A percentile compares a stretch with the other conserved stretches of the same genome.
Conservation (phyloP, 2,113 vertebrate species). For the Gyps fulvus region DNA sequence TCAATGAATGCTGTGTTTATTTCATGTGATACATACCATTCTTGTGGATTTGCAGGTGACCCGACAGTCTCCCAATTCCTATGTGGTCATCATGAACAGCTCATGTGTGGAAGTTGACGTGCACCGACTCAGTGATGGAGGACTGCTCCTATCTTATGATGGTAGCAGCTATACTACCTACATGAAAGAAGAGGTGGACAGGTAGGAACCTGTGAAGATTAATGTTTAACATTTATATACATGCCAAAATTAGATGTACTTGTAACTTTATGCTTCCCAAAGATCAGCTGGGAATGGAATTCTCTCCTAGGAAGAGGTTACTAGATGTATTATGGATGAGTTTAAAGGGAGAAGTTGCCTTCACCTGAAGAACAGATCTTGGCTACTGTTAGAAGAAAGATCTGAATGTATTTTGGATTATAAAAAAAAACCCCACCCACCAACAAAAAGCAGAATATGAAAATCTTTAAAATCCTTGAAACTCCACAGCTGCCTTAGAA, state of each 20-base stretch:
- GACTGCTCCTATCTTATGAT: slow-evolving; percentile 92
- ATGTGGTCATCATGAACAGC: slow-evolving; percentile 95
- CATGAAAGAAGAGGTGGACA: slow-evolving; percentile 98
- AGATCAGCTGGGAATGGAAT: background rate
- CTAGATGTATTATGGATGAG: background rate
- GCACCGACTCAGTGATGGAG: slow-evolving; percentile 93
- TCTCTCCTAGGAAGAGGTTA: background rate
- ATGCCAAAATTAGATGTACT: background rate
- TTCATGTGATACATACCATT: background rate
- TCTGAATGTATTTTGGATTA: background rate
- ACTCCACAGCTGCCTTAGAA: background rate
- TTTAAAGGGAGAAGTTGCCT: background rate
- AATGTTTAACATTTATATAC: background rate
- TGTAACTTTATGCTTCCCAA: background rate
- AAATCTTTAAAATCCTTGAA: background rate
- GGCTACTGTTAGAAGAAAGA: background rate
- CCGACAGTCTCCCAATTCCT: slow-evolving; percentile 95
- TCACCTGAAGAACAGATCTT: background rate
- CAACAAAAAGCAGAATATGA: background rate
- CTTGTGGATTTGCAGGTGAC: slow-evolving; percentile 77
- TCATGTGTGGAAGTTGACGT: slow-evolving; percentile 92
- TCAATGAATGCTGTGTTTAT: rapidly evolving
- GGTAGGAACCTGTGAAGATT: slow-evolving; percentile 65
- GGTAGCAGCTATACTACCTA: slow-evolving; percentile 99
- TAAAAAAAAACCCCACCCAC: background rate